A percentile compares a stretch with the other conserved stretches of the same genome.
Evolutionary conservation across 2,888 invertebrate species (phyloP).

Genomic region (Zelleria hepariella): DNA sequence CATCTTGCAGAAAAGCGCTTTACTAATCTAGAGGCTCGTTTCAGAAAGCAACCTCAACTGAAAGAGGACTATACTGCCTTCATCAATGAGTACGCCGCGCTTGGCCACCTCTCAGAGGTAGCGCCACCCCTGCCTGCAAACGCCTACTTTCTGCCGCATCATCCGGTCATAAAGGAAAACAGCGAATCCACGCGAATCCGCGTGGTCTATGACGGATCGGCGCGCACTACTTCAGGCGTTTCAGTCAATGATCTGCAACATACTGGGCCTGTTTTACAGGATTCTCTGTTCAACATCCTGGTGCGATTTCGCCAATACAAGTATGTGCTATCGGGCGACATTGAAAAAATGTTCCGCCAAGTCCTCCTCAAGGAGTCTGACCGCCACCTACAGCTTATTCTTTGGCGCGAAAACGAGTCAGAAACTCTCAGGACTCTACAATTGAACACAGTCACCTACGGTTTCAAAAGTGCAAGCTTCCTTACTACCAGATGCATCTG

Average conservation of each 20-base stretch:
- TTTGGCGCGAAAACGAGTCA: neutral
- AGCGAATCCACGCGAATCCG: neutral
- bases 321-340: too few relatives aligned
- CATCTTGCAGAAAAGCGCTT: conserved; percentile 1
- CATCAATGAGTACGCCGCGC: conserved; percentile 2
- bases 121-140: neutral
- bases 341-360: neutral
- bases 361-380: neutral
- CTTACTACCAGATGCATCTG: neutral
- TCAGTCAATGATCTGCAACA: neutral
- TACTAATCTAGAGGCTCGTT: conserved; percentile 6
- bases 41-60: conserved; percentile 2
- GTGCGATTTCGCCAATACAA: too few relatives aligned
- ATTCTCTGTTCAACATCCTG: neutral
- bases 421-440: neutral
- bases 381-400: neutral
- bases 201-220: neutral
- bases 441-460: neutral
- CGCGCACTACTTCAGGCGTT: neutral
- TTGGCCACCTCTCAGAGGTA: neutral
- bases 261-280: neutral
- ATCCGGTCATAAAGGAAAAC: neutral
- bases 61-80: neutral
- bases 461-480: neutral
- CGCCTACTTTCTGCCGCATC: neutral